phyloP scores from a whole-genome alignment of 2,797 vertebrate species.

The Cyclopterus lumpus region DNA sequence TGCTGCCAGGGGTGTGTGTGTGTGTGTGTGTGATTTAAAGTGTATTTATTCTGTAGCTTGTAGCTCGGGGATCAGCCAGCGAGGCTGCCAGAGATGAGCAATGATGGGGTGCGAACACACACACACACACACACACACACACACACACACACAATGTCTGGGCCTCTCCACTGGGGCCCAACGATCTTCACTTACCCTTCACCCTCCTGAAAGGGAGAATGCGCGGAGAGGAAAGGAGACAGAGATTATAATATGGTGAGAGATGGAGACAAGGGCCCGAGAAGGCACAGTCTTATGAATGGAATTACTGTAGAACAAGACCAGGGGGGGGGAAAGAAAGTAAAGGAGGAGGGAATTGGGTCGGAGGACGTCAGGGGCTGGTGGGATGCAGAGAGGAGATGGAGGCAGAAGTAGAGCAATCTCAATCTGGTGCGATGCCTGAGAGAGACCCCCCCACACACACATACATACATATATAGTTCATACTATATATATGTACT shows the following conservation, averaged over 20 bases:
- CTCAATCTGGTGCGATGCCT: background rate
- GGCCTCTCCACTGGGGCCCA: constrained; percentile 62
- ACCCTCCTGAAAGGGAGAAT: constrained; percentile 63
- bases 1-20: constrained; percentile 56
- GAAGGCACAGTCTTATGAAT: constrained; percentile 25
- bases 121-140: constrained; percentile 24
- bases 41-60: constrained; percentile 78
- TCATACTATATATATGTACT: background rate
- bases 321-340: background rate
- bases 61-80: constrained; percentile 68
- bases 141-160: constrained; percentile 41
- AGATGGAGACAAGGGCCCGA: constrained; percentile 35
- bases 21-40: constrained; percentile 66
- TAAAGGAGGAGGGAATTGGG: background rate
- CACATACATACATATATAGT: background rate
- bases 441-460: constrained; percentile 1
- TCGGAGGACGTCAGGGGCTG: constrained; percentile 21
- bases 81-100: constrained; percentile 75
- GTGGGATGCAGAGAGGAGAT: constrained; percentile 1
- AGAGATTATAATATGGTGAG: constrained; percentile 56
- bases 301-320: constrained; percentile 13
- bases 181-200: constrained; percentile 81
- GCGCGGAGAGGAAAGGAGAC: constrained; percentile 33
- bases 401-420: constrained; percentile 5
- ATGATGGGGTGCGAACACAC: constrained; percentile 56